A percentile compares a stretch with the other conserved stretches of the same genome.
Conservation (phyloP, 2,888 invertebrate genomes). For the Globia sparganii region DNA sequence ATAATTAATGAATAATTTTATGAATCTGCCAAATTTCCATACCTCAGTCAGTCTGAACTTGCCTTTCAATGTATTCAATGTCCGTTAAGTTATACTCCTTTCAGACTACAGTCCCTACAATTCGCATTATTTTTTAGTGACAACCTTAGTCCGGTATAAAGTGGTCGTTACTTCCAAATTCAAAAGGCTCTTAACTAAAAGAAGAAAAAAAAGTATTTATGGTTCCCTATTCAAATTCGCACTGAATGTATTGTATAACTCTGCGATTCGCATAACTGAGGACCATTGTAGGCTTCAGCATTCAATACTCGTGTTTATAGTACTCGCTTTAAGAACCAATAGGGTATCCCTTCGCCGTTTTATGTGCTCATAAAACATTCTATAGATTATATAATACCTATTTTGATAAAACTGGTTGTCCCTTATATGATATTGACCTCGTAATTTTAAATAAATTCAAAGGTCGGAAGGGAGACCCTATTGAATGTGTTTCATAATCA, state of each 20-base stretch:
- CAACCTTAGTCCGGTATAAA: conserved; percentile 39
- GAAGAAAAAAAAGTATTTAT: conserved; percentile 29
- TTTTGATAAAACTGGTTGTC: conserved; percentile 76
- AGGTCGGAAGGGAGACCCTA: conserved; percentile 81
- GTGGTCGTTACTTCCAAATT: conserved; percentile 40
- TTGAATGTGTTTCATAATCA: conserved; percentile 81
- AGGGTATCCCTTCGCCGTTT: conserved; percentile 30
- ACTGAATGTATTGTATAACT: conserved; percentile 66
- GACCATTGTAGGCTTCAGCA: conserved; percentile 39
- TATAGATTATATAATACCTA: conserved; percentile 78
- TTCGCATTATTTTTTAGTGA: conserved; percentile 6
- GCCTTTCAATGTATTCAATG: background rate
- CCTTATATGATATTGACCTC: conserved; percentile 82
- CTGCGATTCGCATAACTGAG: conserved; percentile 55
- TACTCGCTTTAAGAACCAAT: conserved; percentile 42
- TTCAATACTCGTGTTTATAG: conserved; percentile 51
- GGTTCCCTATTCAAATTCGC: conserved; percentile 46
- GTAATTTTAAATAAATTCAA: conserved; percentile 80
- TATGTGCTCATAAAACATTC: conserved; percentile 53
- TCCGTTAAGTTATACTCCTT: background rate
- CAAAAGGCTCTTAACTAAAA: conserved; percentile 29
- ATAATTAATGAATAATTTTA: too few species aligned
- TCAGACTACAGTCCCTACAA: background rate
- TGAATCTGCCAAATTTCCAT: background rate
- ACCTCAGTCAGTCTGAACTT: background rate